Evolutionary conservation across 2,797 vertebrate species (phyloP).

Genomic region (Acipenser transmontanus): DNA sequence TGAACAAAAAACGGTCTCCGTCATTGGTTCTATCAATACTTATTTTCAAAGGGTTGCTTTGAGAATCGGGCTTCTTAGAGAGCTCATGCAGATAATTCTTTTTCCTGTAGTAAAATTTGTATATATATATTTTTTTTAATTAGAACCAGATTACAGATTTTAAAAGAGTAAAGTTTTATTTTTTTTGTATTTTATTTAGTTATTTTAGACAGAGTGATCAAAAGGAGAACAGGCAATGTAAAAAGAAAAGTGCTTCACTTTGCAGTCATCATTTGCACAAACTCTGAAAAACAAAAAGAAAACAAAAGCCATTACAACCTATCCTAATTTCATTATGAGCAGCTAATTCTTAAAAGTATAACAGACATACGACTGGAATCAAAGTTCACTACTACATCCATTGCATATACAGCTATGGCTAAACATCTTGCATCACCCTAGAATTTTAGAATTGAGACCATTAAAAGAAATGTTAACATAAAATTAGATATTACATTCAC

Average conservation of each 20-base stretch:
- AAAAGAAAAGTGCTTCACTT: conserved; percentile 71
- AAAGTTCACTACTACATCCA: too few species aligned
- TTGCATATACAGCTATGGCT: too few species aligned
- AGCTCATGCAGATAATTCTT: conserved; percentile 10
- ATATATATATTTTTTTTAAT: conserved; percentile 23
- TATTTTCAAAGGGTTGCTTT: background rate
- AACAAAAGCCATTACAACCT: background rate
- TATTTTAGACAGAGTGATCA: conserved; percentile 66
- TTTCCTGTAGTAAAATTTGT: conserved; percentile 4
- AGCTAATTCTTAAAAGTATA: too few species aligned
- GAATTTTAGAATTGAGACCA: too few species aligned
- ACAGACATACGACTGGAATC: too few species aligned
- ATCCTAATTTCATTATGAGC: too few species aligned
- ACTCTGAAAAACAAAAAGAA: conserved; percentile 57
- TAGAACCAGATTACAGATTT: conserved; percentile 40
- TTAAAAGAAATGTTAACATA: too few species aligned
- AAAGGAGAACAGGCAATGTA: conserved; percentile 64
- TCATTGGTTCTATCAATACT: background rate
- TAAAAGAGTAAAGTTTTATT: conserved; percentile 35
- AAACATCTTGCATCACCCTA: too few species aligned
- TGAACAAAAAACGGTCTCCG: conserved; percentile 21
- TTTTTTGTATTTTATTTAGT: conserved; percentile 35
- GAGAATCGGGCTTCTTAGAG: background rate
- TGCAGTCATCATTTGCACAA: conserved; percentile 91
- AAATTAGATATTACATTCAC: too few species aligned